Evolutionary conservation across 2,113 vertebrate species (phyloP).

Genomic region (Coryphaenoides rupestris): DNA sequence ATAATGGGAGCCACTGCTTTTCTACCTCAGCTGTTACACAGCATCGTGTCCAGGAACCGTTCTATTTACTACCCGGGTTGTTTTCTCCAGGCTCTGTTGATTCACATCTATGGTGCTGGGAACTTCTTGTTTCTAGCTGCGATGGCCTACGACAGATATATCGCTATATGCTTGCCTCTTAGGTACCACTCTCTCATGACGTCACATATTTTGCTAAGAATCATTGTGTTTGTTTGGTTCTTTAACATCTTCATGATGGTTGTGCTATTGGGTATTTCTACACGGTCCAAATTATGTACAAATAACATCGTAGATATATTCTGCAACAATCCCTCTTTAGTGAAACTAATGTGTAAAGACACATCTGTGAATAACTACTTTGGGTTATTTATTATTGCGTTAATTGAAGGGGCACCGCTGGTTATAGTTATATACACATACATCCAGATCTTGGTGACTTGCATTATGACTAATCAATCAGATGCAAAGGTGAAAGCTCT

Average conservation of each 20-base stretch:
- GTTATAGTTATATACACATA: slow-evolving; percentile 50
- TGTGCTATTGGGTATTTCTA: slow-evolving; percentile 13
- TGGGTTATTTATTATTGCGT: slow-evolving; percentile 23
- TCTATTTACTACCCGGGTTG: slow-evolving; percentile 50
- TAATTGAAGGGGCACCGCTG: slow-evolving; percentile 14
- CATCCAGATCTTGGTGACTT: slow-evolving; percentile 51
- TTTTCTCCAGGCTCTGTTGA: slow-evolving; percentile 46
- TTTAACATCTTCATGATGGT: slow-evolving; percentile 25
- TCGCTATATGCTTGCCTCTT: slow-evolving; percentile 62
- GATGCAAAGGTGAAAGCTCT: slow-evolving; percentile 53
- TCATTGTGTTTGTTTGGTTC: slow-evolving; percentile 45
- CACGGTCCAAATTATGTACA: slow-evolving; percentile 42
- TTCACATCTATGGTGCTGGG: slow-evolving; percentile 52
- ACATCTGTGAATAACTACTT: slow-evolving; percentile 46
- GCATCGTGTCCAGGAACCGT: slow-evolving; percentile 45
- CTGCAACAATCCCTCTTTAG: slow-evolving; percentile 61
- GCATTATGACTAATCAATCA: slow-evolving; percentile 33
- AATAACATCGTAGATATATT: slow-evolving; percentile 51
- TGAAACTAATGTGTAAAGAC: slow-evolving; percentile 56
- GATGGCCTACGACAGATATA: slow-evolving; percentile 66
- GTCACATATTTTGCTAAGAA: slow-evolving; percentile 28
- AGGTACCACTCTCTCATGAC: slow-evolving; percentile 57
- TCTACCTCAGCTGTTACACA: slow-evolving; percentile 52
- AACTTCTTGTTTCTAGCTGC: slow-evolving; percentile 51
- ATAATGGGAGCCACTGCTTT: slow-evolving; percentile 55